Conservation (phyloP, 2,797 vertebrate genomes). For the Pantherophis alleghaniensis region DNA sequence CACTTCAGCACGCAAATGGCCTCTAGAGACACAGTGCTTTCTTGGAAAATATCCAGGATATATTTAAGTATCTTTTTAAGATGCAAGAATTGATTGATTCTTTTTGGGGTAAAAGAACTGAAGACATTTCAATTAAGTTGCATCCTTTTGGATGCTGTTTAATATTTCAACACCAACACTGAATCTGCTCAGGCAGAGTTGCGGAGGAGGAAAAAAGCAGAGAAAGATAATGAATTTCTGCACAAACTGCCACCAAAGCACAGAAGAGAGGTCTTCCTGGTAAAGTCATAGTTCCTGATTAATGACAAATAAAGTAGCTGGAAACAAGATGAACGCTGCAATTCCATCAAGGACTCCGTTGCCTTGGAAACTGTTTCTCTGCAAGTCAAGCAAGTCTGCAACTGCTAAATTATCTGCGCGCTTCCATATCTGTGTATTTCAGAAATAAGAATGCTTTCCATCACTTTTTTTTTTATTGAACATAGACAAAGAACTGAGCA, state of each 20-base stretch:
- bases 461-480: not conserved
- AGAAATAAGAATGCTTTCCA: not conserved
- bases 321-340: conserved; percentile 20
- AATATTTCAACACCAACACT: not conserved
- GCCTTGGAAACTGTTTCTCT: conserved; percentile 45
- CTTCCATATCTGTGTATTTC: not conserved
- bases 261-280: conserved; percentile 27
- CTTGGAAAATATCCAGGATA: not conserved
- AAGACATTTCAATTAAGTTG: conserved; percentile 2
- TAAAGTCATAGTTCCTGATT: conserved; percentile 29
- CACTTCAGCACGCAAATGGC: too few species aligned
- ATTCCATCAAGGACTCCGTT: conserved; percentile 45
- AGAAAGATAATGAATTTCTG: conserved; percentile 30
- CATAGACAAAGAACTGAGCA: not conserved
- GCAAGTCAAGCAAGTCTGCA: conserved; percentile 14
- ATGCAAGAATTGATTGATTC: not conserved
- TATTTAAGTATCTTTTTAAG: conserved; percentile 6
- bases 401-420: conserved; percentile 24
- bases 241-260: not conserved
- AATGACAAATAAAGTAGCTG: not conserved
- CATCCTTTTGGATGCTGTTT: not conserved
- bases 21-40: not conserved
- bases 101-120: not conserved
- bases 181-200: not conserved
- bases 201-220: not conserved